Conservation (phyloP, 2,888 invertebrate species). For the Limenitis camilla region DNA sequence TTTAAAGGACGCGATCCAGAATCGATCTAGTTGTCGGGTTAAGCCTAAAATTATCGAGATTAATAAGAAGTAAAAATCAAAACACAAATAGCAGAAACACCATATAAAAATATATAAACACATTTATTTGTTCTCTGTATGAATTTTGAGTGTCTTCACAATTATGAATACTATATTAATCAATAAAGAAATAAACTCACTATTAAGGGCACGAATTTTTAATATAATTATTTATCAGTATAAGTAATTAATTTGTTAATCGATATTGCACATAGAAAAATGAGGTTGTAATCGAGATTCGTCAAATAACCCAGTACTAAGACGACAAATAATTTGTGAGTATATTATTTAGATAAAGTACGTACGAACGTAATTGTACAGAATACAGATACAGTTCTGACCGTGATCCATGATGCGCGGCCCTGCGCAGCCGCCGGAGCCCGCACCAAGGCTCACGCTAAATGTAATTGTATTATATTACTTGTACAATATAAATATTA, state of each 20-base stretch:
- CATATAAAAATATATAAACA: slow-evolving; percentile 16
- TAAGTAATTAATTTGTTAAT: slow-evolving; percentile 52
- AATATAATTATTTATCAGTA: slow-evolving; percentile 41
- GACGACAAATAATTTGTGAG: slow-evolving; percentile 72
- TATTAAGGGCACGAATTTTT: slow-evolving; percentile 61
- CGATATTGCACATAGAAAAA: slow-evolving; percentile 69
- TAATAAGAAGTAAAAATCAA: slow-evolving; percentile 3
- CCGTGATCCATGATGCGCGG: too few relatives aligned
- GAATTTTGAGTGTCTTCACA: slow-evolving; percentile 38
- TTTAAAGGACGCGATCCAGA: slow-evolving; percentile 12
- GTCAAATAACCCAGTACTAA: slow-evolving; percentile 53
- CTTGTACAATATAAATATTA: slow-evolving; percentile 75
- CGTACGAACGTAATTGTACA: slow-evolving; percentile 61
- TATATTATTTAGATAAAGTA: slow-evolving; percentile 65
- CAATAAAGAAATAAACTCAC: slow-evolving; percentile 52
- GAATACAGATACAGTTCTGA: slow-evolving; percentile 45
- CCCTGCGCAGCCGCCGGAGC: too few relatives aligned
- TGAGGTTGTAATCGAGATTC: slow-evolving; percentile 68
- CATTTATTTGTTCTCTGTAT: slow-evolving; percentile 25
- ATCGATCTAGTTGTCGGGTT: slow-evolving; percentile 3
- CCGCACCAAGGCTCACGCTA: slow-evolving; percentile 35
- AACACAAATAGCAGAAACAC: slow-evolving; percentile 24
- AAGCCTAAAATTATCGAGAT: slow-evolving; percentile 3
- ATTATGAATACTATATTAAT: slow-evolving; percentile 36
- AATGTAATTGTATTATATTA: slow-evolving; percentile 70